phyloP scores from a whole-genome alignment of 2,113 vertebrate species.

The Peromyscus polionotus region DNA sequence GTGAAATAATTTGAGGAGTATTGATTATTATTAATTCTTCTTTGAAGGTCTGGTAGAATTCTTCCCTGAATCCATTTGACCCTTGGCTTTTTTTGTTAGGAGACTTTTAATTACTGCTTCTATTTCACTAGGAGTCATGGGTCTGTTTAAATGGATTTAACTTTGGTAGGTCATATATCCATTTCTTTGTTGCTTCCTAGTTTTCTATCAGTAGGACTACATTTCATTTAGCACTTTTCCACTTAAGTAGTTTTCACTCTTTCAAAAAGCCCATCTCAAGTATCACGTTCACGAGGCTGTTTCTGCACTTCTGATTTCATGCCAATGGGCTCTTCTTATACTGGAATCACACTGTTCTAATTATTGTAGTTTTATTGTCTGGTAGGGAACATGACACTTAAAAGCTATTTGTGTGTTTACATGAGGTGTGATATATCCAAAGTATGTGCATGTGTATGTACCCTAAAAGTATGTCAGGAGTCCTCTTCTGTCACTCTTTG shows the following conservation, averaged over 20 bases:
- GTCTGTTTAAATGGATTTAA: too few species aligned
- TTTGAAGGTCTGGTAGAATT: too few species aligned
- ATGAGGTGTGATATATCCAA: background rate
- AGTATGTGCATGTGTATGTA: background rate
- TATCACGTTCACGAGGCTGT: background rate
- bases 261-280: conserved; percentile 8
- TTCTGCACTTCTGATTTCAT: background rate
- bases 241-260: background rate
- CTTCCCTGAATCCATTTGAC: too few species aligned
- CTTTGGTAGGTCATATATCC: too few species aligned
- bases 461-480: background rate
- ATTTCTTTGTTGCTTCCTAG: background rate
- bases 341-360: background rate
- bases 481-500: background rate
- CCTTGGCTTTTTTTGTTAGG: too few species aligned
- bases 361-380: background rate
- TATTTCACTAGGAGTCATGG: too few species aligned
- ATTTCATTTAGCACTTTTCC: background rate
- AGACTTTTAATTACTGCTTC: too few species aligned
- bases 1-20: too few species aligned
- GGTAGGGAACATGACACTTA: background rate
- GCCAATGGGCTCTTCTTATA: background rate
- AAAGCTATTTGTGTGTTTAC: background rate
- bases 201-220: background rate
- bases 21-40: too few species aligned